Percentiles rank a stretch among this genome's conserved stretches.
Conservation (phyloP, 2,113 vertebrate species). For the Delphinus delphis region DNA sequence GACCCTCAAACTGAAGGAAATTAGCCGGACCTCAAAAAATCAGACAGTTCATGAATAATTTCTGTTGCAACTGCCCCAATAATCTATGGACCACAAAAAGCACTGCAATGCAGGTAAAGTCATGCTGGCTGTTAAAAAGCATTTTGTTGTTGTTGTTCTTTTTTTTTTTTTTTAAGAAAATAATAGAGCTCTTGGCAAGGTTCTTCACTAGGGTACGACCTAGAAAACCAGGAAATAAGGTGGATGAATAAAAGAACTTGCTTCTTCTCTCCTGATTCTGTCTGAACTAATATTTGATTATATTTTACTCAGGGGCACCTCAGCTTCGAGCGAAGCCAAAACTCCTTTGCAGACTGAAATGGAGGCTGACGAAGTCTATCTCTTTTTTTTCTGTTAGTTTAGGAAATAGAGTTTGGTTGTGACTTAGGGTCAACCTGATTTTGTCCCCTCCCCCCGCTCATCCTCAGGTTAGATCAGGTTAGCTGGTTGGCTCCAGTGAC, state of each 20-base stretch:
- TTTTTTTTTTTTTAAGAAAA: background rate
- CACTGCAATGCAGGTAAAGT: background rate
- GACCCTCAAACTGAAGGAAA: background rate
- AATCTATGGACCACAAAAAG: background rate
- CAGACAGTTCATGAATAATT: background rate
- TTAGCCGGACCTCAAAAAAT: background rate
- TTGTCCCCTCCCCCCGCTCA: background rate
- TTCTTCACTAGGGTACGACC: slow-evolving; percentile 46
- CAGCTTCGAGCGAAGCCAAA: slow-evolving; percentile 50
- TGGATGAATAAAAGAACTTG: slow-evolving; percentile 40
- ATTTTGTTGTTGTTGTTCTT: background rate
- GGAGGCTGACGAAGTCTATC: background rate
- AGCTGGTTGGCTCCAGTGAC: background rate
- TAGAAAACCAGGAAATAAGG: slow-evolving; percentile 29
- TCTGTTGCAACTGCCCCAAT: background rate
- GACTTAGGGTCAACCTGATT: background rate
- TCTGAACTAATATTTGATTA: slow-evolving; percentile 70
- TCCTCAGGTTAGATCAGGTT: background rate
- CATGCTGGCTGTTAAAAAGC: background rate
- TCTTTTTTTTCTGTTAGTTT: background rate
- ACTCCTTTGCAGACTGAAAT: background rate
- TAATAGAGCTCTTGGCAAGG: background rate
- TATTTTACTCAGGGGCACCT: slow-evolving; percentile 68
- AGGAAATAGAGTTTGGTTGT: background rate
- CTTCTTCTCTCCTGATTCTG: slow-evolving; percentile 53